Evolutionary conservation across 2,797 vertebrate genomes (phyloP), one percentile per base, ranked within the genome.

Genomic region (Macrochelys suwanniensis): DNA sequence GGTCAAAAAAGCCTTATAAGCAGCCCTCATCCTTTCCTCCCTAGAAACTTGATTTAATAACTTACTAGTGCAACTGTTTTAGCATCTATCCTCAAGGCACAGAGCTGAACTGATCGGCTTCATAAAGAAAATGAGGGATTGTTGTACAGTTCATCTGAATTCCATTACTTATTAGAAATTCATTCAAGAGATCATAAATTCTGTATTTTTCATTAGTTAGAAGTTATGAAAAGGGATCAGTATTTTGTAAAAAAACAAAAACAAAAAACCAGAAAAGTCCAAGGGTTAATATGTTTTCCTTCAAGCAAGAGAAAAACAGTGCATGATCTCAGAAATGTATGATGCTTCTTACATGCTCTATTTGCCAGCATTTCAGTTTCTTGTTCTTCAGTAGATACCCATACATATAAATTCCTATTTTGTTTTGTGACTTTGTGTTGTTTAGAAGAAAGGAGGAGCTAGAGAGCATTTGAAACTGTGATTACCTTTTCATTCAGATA

Each of bases 141-240:
- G 13, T 95, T 96, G 92, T 93, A 82, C 50, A 93, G 37, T 76
- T 97, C 87, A 57, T 93, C 51, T 95, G 89, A 96, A 96, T 97
- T 97, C 96, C 2, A 88, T 97, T 90, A 94, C 77, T 95, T 95
- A 21, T 94, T 96, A 92, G 31, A 94, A 56, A 61, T 93, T 50
- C 53, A 81, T 81, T 96, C 82, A 78, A 71, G 89, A 88, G 57
- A 59, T 50, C 61, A 93, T 92, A 93, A 94, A 92, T 87, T 95
- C 83, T 94, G 56, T 82, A 85, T 89, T 89, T 93, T 95, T 87
- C 23, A 80, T 92, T 96, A 82, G 95, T 93, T 59, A 92, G n/a
- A 71, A 84, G 19, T 92, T 94, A 92, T 47, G 37, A 85, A 88
- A 88, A 85, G 65, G 54, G 21, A 10, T 81, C 3, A 82, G 11